These are phyloP conservation scores for Sebastes matsubarae DNA, from an alignment of 2,797 vertebrate genomes.

Conservation along the genomic window DNA sequence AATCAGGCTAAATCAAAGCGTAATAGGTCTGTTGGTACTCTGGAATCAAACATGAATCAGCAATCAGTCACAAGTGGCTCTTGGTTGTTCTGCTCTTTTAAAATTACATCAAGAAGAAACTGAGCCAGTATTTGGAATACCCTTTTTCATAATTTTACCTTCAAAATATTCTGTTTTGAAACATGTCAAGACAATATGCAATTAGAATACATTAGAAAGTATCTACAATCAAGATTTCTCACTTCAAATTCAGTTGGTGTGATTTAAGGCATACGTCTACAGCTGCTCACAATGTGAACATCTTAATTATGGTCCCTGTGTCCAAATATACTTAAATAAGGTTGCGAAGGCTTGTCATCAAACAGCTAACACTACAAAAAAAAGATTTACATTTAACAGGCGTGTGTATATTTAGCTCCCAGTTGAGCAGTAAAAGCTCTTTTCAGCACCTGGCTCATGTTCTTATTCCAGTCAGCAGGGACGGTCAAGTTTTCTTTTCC, in stretches of 20 bases:
- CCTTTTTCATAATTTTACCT: background rate
- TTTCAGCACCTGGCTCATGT: slow-evolving; percentile 45
- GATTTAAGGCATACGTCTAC: background rate
- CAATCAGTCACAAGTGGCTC: slow-evolving; percentile 21
- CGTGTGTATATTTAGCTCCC: slow-evolving; percentile 37
- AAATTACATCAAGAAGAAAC: background rate
- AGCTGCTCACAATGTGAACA: background rate
- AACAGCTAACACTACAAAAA: slow-evolving; percentile 5
- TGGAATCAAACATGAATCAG: background rate
- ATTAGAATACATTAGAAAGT: background rate
- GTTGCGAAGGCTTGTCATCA: slow-evolving; percentile 17
- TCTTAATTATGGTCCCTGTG: background rate
- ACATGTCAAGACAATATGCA: background rate
- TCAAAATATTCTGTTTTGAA: background rate
- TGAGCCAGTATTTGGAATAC: background rate
- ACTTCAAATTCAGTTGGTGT: background rate
- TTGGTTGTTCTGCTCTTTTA: background rate
- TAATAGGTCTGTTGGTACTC: background rate
- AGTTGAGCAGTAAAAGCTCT: slow-evolving; percentile 30
- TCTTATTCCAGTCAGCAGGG: slow-evolving; percentile 10
- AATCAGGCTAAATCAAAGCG: slow-evolving; percentile 5
- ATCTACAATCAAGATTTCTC: background rate
- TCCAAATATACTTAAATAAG: background rate
- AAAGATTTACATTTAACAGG: slow-evolving; percentile 23
- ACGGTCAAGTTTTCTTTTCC: background rate